Conservation (phyloP, 2,113 vertebrate genomes). For the Rynchops niger region DNA sequence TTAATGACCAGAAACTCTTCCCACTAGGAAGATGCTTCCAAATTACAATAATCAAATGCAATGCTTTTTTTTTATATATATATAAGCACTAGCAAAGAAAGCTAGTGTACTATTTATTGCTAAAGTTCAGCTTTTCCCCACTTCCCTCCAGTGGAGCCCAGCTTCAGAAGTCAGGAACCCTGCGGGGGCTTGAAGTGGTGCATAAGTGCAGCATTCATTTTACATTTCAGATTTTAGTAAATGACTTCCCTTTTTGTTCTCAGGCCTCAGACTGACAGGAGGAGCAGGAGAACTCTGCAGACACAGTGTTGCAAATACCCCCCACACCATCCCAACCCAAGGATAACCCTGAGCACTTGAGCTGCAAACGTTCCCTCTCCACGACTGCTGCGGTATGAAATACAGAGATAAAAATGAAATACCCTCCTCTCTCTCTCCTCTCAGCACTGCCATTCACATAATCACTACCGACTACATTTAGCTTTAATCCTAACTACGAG, state of each 20-base stretch:
- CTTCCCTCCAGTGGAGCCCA: background rate
- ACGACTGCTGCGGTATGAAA: background rate
- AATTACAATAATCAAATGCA: background rate
- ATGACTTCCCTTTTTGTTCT: background rate
- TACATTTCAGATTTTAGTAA: background rate
- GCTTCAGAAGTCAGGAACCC: background rate
- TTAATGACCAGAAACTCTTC: background rate
- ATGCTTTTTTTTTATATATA: no score
- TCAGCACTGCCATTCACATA: background rate
- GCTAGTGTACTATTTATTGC: background rate
- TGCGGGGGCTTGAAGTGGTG: background rate
- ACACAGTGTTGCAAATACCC: background rate
- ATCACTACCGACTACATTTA: background rate
- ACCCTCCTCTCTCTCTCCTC: background rate
- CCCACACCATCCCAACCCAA: background rate
- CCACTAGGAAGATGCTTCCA: background rate
- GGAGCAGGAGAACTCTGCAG: background rate
- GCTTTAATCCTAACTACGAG: slow-evolving; percentile 10
- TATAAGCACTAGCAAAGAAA: background rate
- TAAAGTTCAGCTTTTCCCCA: background rate
- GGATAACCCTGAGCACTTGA: background rate
- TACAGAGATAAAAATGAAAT: background rate
- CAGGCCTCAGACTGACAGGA: background rate
- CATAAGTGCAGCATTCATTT: background rate
- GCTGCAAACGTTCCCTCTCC: background rate